Evolutionary conservation across 2,797 vertebrate genomes (phyloP), one percentile per base, ranked within the genome.

Genomic region (Gastrophryne carolinensis): DNA sequence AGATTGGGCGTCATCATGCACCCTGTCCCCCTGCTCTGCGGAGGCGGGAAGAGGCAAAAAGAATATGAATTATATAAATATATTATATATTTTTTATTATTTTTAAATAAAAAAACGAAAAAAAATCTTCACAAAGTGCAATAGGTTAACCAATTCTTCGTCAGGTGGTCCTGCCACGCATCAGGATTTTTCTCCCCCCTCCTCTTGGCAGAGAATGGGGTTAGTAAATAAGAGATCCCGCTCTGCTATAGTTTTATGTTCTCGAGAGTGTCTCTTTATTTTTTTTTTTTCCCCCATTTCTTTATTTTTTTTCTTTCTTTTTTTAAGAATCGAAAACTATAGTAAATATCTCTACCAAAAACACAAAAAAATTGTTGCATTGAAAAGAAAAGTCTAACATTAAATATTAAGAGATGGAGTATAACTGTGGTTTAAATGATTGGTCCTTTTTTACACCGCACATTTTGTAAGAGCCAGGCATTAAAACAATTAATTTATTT

Each of bases 341-440:
- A 87, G 84, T 82, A 81, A 87, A 82, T 86, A 87, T 89, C 84
- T 90, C 87, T 94, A 95, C 93, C 95, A 95, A 95, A 94, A 73
- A 64, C 27, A n/a, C 27, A 30, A 64, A 64, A 65, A 68, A 60
- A 74, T 79, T 53, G 85, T 86, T 86, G 84, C 73, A 0, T 88
- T 90, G 83, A 89, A 85, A 89, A 80, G 84, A 82, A 89, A 85
- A 89, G 80, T 85, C 83, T 85, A 87, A 89, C 85, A 85, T 86
- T 85, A 85, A 89, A 80, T 87, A 80, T 75, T 82, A 80, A 84
- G 87, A 89, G 81, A 83, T 81, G 77, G 87, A 86, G 86, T 82
- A 82, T 88, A 50, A 26, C 26, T 29, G 12, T 26, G 60, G 34
- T 30, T 58, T 53, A 5, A 23, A 37, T 57, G 1, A n/a, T 57